These are phyloP conservation scores for Ptychoptera albimana DNA, from an alignment of 2,888 invertebrate species.

Conservation along the genomic window DNA sequence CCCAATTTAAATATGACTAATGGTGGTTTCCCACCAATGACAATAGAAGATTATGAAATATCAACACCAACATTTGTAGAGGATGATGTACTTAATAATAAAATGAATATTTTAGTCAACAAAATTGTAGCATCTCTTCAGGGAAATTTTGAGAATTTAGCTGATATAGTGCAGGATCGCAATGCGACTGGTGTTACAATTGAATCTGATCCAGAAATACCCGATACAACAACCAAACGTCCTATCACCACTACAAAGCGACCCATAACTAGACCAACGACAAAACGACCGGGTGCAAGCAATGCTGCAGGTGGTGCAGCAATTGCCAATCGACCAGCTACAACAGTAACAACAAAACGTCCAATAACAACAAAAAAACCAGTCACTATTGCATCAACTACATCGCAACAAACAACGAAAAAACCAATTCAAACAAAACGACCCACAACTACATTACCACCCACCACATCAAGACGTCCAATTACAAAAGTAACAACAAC, in stretches of 20 bases:
- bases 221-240: constrained; percentile 2
- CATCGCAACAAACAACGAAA: constrained; percentile 16
- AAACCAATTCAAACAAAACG: constrained; percentile 19
- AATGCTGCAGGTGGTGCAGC: constrained; percentile 14
- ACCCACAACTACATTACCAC: constrained; percentile 29
- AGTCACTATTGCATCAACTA: constrained; percentile 20
- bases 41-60: constrained; percentile 39
- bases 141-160: constrained; percentile 65
- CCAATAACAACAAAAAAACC: constrained; percentile 25
- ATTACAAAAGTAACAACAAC: constrained; percentile 27
- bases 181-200: constrained; percentile 20
- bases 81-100: constrained; percentile 58
- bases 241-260: constrained; percentile 5
- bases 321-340: constrained; percentile 20
- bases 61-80: constrained; percentile 64
- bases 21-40: constrained; percentile 19
- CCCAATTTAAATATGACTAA: constrained; percentile 61
- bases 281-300: constrained; percentile 13
- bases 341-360: constrained; percentile 18
- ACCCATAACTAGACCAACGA: constrained; percentile 8
- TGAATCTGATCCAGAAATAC: neutral
- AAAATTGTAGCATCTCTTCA: constrained; percentile 72
- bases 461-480: constrained; percentile 16
- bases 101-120: constrained; percentile 66
- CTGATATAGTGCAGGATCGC: constrained; percentile 52